A percentile compares a stretch with the other conserved stretches of the same genome.
phyloP scores from a whole-genome alignment of 2,888 invertebrate species.

The Orthosia cruda region DNA sequence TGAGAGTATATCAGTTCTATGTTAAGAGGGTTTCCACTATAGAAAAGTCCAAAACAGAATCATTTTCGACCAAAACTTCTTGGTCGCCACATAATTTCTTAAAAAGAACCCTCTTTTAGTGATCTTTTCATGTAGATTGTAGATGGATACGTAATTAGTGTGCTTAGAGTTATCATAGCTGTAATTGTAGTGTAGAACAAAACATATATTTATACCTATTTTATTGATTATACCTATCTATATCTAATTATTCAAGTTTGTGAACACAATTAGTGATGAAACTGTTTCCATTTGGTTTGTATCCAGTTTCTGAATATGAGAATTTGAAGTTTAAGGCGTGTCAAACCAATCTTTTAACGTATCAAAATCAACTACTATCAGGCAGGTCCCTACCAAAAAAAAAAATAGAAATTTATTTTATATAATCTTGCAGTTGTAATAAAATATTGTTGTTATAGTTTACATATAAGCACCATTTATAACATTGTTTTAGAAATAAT shows the following conservation, averaged over 20 bases:
- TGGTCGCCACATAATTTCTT: not conserved
- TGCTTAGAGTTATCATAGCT: constrained; percentile 45
- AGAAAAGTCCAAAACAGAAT: not conserved
- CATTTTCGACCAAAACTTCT: not conserved
- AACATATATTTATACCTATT: constrained; percentile 19
- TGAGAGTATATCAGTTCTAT: constrained; percentile 6
- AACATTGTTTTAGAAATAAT: too few species aligned
- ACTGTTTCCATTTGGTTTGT: not conserved
- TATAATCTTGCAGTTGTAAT: too few species aligned
- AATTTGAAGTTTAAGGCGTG: not conserved
- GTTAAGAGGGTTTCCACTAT: constrained; percentile 4
- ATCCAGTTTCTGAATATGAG: not conserved
- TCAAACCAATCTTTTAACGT: too few species aligned
- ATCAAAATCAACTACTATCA: not conserved
- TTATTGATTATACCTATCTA: not conserved
- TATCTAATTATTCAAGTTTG: constrained; percentile 1
- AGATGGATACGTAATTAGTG: constrained; percentile 65
- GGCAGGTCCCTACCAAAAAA: too few species aligned
- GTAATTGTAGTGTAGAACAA: constrained; percentile 38
- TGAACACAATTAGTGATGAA: not conserved
- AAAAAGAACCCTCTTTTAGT: constrained; percentile 10
- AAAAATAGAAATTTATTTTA: too few species aligned
- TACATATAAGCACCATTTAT: too few species aligned
- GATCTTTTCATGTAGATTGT: constrained; percentile 48
- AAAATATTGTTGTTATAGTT: too few species aligned